These are phyloP conservation scores for Poeciliopsis retropinna DNA, from an alignment of 2,113 vertebrate genomes.

Conservation along the genomic window DNA sequence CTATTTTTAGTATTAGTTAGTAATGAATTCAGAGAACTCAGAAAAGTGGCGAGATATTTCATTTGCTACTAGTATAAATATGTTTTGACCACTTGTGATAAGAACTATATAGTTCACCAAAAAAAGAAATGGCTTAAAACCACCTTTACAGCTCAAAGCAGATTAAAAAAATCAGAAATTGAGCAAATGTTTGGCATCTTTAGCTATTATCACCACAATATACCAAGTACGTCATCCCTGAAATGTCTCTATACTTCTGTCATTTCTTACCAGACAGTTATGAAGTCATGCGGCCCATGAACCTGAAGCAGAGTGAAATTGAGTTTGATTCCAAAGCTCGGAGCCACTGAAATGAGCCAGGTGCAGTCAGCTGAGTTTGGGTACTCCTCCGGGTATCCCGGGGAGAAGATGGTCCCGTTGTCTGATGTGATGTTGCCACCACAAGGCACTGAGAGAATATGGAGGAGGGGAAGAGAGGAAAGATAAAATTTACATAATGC, in stretches of 20 bases:
- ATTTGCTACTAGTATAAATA: background rate
- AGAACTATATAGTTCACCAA: background rate
- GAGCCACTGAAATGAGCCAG: conserved; percentile 90
- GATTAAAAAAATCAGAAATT: background rate
- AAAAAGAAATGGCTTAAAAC: background rate
- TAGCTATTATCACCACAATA: background rate
- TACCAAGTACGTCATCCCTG: background rate
- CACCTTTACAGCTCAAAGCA: background rate
- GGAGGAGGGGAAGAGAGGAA: background rate
- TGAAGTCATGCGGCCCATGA: conserved; percentile 93
- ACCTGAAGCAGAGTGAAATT: conserved; percentile 95
- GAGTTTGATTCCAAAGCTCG: conserved; percentile 89
- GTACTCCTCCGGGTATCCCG: conserved; percentile 95
- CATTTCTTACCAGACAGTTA: conserved; percentile 90
- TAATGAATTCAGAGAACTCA: background rate
- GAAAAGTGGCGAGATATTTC: background rate
- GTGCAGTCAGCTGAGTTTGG: conserved; percentile 92
- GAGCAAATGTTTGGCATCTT: background rate
- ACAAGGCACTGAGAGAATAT: conserved; percentile 86
- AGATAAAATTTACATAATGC: conserved; percentile 31
- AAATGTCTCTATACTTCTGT: background rate
- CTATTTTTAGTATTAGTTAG: background rate
- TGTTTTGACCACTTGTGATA: background rate
- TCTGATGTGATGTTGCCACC: conserved; percentile 91
- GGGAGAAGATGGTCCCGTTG: conserved; percentile 95